Evolutionary conservation across 2,113 vertebrate species (phyloP), one percentile per base, ranked within the genome.

Genomic region (Canis aureus): DNA sequence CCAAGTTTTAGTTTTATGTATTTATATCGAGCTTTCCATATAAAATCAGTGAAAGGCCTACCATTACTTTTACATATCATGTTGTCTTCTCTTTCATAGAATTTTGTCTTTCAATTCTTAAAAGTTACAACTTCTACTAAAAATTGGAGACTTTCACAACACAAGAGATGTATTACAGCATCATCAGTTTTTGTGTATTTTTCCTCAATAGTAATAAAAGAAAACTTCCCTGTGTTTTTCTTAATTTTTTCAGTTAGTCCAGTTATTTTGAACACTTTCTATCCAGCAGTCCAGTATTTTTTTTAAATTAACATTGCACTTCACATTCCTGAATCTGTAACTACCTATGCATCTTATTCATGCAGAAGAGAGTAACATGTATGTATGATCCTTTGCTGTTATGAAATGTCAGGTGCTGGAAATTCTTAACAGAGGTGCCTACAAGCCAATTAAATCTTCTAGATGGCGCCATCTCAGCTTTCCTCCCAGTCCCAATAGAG

Each of bases 401-500:
- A 19, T 59, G 57, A 97, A 93, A 57, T 29, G 27, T 79, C 23
- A 81, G 19, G 81, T 15, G 13, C 60, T 95, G 38, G 55, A 90
- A 96, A 79, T 90, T 96, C 92, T 90, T 92, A 94, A 78, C 76
- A 94, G 69, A 71, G 53, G 20, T 62, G 20, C 69, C 25, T 66
- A 73, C 9, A 76, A 91, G 16, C 60, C 91, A 98, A 96, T 95
- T 98, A 97, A 95, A 64, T 92, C 62, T 78, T 85, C n/a, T 81
- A 43, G 29, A 20, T 55, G 91, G 91, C 1, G n/a, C 94, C 97
- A 95, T 10, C 59, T 93, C 66, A 69, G 67, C 17, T 94, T 96
- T 57, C 23, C 15, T 25, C 85, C 35, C 66, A 97, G 55, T 95
- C 89, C 96, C 93, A 97, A 67, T 0, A 94, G 76, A 87, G 69